These are phyloP conservation scores for Cottoperca gobio DNA, from an alignment of 2,797 vertebrate species.

Conservation along the genomic window DNA sequence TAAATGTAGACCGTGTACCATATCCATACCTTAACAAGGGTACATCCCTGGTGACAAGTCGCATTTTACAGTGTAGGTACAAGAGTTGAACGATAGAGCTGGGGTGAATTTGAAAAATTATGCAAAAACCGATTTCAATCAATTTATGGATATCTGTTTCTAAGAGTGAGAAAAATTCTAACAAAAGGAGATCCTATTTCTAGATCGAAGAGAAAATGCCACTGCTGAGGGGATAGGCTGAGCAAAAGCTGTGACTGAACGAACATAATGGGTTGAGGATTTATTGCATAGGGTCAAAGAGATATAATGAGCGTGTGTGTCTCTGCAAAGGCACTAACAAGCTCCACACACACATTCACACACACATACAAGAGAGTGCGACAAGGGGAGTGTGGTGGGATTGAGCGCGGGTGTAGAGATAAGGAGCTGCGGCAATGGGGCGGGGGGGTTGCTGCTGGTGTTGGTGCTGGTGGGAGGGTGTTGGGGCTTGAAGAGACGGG, in stretches of 20 bases:
- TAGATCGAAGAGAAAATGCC: background rate
- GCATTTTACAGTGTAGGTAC: conserved; percentile 20
- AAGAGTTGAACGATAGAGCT: background rate
- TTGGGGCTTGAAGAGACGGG: conserved; percentile 66
- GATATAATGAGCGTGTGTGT: conserved; percentile 29
- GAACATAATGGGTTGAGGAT: conserved; percentile 33
- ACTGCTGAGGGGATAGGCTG: conserved; percentile 15
- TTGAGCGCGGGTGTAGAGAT: conserved; percentile 76
- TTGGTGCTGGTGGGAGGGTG: conserved; percentile 57
- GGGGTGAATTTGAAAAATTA: background rate
- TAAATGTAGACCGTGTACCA: background rate
- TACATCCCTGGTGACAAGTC: conserved; percentile 9
- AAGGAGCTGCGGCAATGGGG: conserved; percentile 81
- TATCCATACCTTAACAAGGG: conserved; percentile 27
- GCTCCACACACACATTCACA: conserved; percentile 40
- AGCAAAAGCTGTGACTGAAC: conserved; percentile 29
- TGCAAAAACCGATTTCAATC: background rate
- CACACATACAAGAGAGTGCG: conserved; percentile 47
- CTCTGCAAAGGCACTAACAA: conserved; percentile 49
- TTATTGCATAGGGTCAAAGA: conserved; percentile 35
- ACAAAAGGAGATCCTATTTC: conserved; percentile 5
- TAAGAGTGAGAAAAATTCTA: background rate
- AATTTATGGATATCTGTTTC: background rate
- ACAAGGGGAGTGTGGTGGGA: conserved; percentile 60
- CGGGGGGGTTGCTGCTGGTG: conserved; percentile 48